phyloP scores from a whole-genome alignment of 1,140 invertebrate genomes.

The Bombus fervidus region DNA sequence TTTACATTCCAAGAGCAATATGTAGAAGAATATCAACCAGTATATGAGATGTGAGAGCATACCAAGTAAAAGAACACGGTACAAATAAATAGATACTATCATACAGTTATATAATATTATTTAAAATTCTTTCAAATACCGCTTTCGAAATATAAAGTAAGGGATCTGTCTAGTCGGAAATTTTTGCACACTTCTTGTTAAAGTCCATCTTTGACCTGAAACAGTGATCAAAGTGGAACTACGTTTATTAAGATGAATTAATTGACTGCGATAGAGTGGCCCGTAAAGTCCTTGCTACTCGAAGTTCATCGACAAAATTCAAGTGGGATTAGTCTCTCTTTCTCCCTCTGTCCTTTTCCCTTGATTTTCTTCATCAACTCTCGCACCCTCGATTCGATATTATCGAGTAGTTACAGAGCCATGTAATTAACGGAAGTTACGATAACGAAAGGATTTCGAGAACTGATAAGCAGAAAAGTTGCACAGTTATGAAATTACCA shows the following conservation, averaged over 20 bases:
- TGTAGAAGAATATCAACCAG: too few species aligned
- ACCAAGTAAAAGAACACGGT: too few species aligned
- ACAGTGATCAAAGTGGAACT: conserved; percentile 10
- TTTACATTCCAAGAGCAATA: too few species aligned
- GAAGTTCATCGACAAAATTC: conserved; percentile 31
- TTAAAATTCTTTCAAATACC: too few species aligned
- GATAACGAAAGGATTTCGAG: conserved; percentile 32
- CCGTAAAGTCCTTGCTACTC: not conserved
- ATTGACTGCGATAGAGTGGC: conserved; percentile 17
- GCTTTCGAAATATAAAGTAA: too few species aligned
- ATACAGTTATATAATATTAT: too few species aligned
- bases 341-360: not conserved
- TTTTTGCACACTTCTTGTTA: not conserved
- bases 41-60: too few species aligned
- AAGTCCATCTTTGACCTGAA: not conserved
- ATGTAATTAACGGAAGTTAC: conserved; percentile 46
- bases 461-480: conserved; percentile 45
- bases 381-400: conserved; percentile 35
- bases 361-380: not conserved
- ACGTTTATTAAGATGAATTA: conserved; percentile 46
- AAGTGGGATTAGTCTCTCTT: conserved; percentile 7
- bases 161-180: not conserved
- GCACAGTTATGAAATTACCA: conserved; percentile 12
- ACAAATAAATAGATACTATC: too few species aligned
- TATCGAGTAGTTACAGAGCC: conserved; percentile 31